Percentiles rank a stretch among this genome's conserved stretches.
These are phyloP conservation scores for Horisme vitalbata DNA, from an alignment of 2,888 invertebrate genomes.

Conservation along the genomic window DNA sequence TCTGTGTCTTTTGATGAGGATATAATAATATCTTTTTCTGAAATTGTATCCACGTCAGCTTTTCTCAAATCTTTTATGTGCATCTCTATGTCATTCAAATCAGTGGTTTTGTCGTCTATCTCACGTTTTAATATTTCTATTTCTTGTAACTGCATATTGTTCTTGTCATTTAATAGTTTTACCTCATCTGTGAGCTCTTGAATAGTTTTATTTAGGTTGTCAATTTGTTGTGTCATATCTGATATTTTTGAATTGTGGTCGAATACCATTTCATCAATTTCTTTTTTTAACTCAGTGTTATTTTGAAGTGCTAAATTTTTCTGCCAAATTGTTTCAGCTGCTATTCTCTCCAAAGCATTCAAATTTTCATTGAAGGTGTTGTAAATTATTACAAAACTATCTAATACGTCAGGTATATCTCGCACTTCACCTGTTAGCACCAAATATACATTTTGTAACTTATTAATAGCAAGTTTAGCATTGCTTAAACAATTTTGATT, in stretches of 20 bases:
- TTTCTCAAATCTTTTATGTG: conserved; percentile 9
- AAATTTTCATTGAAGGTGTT: conserved; percentile 44
- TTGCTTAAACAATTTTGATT: conserved; percentile 43
- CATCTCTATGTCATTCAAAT: conserved; percentile 16
- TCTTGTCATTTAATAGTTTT: conserved; percentile 9
- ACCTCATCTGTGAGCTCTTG: conserved; percentile 23
- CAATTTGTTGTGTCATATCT: conserved; percentile 29
- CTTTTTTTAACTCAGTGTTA: conserved; percentile 33
- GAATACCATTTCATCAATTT: conserved; percentile 15
- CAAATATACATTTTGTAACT: conserved; percentile 45
- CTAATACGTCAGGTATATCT: conserved; percentile 47
- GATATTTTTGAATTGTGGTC: conserved; percentile 34
- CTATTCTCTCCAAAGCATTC: conserved; percentile 44
- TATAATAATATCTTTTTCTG: conserved; percentile 32
- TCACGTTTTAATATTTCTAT: conserved; percentile 22
- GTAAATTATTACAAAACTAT: conserved; percentile 47
- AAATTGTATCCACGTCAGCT: conserved; percentile 1
- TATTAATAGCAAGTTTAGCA: conserved; percentile 43
- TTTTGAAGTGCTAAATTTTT: conserved; percentile 37
- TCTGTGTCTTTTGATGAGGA: conserved; percentile 31
- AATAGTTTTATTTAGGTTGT: conserved; percentile 24
- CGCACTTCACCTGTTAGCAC: conserved; percentile 47
- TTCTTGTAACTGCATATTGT: conserved; percentile 8
- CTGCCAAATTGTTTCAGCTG: conserved; percentile 40
- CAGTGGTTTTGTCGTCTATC: conserved; percentile 20